Evolutionary conservation across 2,797 vertebrate species (phyloP).

Genomic region (Chiloscyllium punctatum): DNA sequence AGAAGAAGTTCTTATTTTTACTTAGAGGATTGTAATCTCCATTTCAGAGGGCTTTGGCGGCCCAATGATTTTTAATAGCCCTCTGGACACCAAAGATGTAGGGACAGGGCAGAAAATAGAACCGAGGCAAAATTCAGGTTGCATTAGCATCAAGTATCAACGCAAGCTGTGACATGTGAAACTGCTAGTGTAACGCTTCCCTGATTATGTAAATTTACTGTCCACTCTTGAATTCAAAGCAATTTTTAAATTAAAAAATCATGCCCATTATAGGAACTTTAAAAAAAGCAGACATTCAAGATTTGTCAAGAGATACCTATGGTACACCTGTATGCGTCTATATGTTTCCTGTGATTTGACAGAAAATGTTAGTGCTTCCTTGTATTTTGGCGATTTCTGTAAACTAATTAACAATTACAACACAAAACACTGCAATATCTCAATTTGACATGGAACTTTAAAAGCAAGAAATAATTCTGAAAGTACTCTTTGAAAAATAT

Average conservation of each 20-base stretch:
- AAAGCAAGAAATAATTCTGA: not conserved
- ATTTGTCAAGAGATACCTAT: not conserved
- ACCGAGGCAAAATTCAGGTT: not conserved
- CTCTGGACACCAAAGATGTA: not conserved
- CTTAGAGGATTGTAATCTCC: not conserved
- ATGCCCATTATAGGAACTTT: not conserved
- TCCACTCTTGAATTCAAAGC: not conserved
- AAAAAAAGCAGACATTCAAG: not conserved
- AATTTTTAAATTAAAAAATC: not conserved
- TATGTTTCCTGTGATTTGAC: not conserved
- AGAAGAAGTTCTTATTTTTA: not conserved
- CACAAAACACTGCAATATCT: not conserved
- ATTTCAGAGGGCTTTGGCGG: not conserved
- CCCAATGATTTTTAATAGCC: not conserved
- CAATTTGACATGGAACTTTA: not conserved
- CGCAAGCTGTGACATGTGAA: not conserved
- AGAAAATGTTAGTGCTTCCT: not conserved
- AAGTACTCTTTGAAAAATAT: not conserved
- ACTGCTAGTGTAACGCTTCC: not conserved
- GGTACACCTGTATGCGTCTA: not conserved
- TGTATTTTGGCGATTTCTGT: not conserved
- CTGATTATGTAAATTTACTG: not conserved
- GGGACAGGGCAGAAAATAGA: not conserved
- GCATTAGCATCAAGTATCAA: not conserved
- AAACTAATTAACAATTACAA: not conserved